Conservation (phyloP, 2,797 vertebrate genomes). For the Megaceryle alcyon region DNA sequence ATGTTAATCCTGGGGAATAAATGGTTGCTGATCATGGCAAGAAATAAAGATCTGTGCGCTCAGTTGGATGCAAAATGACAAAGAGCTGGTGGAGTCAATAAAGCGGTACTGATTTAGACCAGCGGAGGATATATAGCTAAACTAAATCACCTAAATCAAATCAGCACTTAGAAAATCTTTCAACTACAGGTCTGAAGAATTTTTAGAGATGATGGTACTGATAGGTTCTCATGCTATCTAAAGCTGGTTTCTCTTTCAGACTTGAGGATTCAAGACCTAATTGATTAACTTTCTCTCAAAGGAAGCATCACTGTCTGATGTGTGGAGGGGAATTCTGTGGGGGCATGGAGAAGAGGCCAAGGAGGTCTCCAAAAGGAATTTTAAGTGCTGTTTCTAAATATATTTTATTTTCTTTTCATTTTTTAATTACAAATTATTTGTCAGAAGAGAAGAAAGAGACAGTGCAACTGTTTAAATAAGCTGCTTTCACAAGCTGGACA, state of each 20-base stretch:
- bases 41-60: not conserved
- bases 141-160: not conserved
- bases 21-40: not conserved
- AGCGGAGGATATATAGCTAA: not conserved
- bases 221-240: not conserved
- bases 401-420: not conserved
- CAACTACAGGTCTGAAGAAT: not conserved
- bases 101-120: not conserved
- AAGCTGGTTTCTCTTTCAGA: not conserved
- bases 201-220: not conserved
- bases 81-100: not conserved
- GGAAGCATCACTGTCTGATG: not conserved
- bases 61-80: not conserved
- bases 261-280: not conserved
- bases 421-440: constrained; percentile 14
- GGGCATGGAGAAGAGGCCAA: not conserved
- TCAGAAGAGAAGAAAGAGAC: constrained; percentile 22
- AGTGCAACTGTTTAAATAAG: constrained; percentile 40
- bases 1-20: not conserved
- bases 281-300: not conserved
- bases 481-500: constrained; percentile 26
- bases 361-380: constrained; percentile 52
- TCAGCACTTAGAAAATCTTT: not conserved
- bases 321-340: not conserved
- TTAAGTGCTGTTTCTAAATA: constrained; percentile 52